Conservation (phyloP, 2,888 invertebrate species). For the Gymnocheta viridis region DNA sequence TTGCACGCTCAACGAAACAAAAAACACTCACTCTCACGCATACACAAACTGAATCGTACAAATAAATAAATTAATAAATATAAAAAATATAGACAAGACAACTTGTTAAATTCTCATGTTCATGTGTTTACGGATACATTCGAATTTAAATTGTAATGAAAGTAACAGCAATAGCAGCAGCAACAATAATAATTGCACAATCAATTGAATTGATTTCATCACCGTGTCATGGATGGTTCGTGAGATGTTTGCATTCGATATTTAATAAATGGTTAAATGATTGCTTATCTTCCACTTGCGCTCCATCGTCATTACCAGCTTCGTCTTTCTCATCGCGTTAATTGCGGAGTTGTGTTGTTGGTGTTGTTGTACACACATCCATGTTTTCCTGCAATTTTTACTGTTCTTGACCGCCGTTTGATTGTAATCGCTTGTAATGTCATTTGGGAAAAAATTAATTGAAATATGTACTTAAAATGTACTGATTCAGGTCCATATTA, state of each 20-base stretch:
- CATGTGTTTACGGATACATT: not conserved
- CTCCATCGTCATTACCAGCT: conserved; percentile 41
- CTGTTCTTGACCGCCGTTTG: not conserved
- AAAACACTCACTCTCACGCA: not conserved
- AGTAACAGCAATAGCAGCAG: not conserved
- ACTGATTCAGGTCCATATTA: not conserved
- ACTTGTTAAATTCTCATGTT: not conserved
- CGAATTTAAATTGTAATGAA: not conserved
- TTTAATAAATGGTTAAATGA: conserved; percentile 68
- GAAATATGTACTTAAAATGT: not conserved
- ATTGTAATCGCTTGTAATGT: conserved; percentile 39
- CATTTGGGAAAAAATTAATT: conserved; percentile 44
- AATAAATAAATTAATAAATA: conserved; percentile 33
- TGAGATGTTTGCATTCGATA: conserved; percentile 68
- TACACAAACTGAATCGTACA: not conserved
- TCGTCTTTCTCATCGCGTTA: conserved; percentile 8
- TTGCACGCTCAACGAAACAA: conserved; percentile 49
- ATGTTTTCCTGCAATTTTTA: not conserved
- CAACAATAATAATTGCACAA: conserved; percentile 64
- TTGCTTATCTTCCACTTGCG: conserved; percentile 66
- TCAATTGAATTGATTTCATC: conserved; percentile 69
- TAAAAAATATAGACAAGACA: not conserved
- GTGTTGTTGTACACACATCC: not conserved
- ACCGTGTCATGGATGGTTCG: conserved; percentile 63
- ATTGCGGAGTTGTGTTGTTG: conserved; percentile 5